A percentile compares a stretch with the other conserved stretches of the same genome.
Evolutionary conservation across 1,140 invertebrate species (phyloP).

Genomic region (Calliopsis andreniformis): DNA sequence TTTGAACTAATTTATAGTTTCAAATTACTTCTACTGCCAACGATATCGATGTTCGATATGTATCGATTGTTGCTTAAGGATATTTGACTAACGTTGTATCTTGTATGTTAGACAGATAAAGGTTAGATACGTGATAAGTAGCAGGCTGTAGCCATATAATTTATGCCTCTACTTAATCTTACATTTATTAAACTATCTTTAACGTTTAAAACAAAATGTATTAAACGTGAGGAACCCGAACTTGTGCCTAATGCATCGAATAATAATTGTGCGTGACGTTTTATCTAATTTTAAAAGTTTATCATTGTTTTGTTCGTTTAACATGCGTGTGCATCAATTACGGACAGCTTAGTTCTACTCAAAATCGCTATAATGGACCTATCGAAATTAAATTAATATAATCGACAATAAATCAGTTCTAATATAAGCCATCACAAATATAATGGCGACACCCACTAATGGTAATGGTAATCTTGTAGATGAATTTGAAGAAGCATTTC

Average conservation of each 20-base stretch:
- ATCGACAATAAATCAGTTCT: conserved; percentile 12
- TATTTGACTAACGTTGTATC: conserved; percentile 19
- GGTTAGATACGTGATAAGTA: too few relatives aligned
- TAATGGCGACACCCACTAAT: conserved; percentile 89
- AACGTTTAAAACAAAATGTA: not conserved
- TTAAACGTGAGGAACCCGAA: not conserved
- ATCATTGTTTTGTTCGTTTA: not conserved
- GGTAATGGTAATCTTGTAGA: conserved; percentile 91
- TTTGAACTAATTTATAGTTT: too few relatives aligned
- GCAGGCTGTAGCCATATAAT: too few relatives aligned
- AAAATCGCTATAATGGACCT: not conserved
- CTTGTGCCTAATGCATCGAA: conserved; percentile 15
- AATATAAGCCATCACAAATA: conserved; percentile 41
- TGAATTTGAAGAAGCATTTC: conserved; percentile 93
- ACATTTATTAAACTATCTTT: too few relatives aligned
- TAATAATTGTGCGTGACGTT: conserved; percentile 11
- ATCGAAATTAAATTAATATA: not conserved
- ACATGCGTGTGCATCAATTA: not conserved
- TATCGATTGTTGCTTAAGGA: conserved; percentile 1
- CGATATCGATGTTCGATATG: not conserved
- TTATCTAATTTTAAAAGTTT: conserved; percentile 4
- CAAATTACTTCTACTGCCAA: too few relatives aligned
- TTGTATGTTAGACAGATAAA: too few relatives aligned
- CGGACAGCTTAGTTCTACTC: not conserved
- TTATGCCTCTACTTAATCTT: too few relatives aligned